Conservation (phyloP, 2,888 invertebrate species). For the Troides helena region DNA sequence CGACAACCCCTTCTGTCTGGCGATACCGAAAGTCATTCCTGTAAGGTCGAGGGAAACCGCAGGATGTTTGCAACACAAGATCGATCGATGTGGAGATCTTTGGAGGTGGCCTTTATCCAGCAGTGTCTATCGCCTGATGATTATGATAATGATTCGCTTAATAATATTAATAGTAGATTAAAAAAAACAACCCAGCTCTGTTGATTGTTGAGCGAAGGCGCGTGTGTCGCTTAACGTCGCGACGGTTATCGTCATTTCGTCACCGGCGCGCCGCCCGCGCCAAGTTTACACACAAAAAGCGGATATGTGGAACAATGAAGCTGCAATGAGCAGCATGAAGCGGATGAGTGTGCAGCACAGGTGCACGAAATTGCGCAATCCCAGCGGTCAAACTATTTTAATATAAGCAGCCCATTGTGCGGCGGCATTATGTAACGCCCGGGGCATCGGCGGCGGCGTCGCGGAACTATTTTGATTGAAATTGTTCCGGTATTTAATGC, state of each 20-base stretch:
- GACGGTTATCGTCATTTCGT: conserved; percentile 18
- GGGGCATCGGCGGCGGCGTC: conserved; percentile 34
- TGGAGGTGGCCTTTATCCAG: too few relatives aligned
- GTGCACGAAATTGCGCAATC: conserved; percentile 36
- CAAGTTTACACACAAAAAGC: conserved; percentile 32
- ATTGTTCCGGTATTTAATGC: conserved; percentile 55
- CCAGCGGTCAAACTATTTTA: conserved; percentile 57
- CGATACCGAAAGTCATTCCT: too few relatives aligned
- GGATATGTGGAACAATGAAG: conserved; percentile 37
- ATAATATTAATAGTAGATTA: too few relatives aligned
- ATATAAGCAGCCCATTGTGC: conserved; percentile 60
- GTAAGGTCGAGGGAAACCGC: too few relatives aligned
- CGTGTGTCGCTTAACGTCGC: neutral
- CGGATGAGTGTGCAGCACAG: conserved; percentile 38
- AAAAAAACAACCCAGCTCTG: too few relatives aligned
- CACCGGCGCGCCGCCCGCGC: neutral
- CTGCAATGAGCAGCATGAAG: conserved; percentile 15
- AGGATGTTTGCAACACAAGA: too few relatives aligned
- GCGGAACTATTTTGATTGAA: conserved; percentile 65
- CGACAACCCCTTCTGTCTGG: too few relatives aligned
- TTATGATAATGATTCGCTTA: too few relatives aligned
- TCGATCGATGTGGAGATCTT: too few relatives aligned
- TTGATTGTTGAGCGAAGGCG: neutral
- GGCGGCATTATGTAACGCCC: conserved; percentile 35
- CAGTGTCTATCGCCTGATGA: too few relatives aligned